Evolutionary conservation across 2,113 vertebrate species (phyloP).

Genomic region (Scalopus aquaticus): DNA sequence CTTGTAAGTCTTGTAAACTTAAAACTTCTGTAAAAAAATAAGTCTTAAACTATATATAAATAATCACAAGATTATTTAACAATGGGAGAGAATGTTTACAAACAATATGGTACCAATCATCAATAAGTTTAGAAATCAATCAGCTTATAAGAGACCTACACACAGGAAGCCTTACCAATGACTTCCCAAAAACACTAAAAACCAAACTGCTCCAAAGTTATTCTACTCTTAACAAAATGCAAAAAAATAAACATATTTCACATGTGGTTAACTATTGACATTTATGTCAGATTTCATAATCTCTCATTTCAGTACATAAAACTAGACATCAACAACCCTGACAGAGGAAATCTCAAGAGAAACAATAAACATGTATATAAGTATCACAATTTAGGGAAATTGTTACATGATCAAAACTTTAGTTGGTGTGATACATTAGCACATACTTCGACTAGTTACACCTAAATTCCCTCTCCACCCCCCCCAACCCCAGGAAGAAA

Average conservation of each 20-base stretch:
- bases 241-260: background rate
- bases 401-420: slow-evolving; percentile 14
- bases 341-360: background rate
- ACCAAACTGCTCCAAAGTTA: slow-evolving; percentile 6
- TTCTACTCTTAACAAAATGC: background rate
- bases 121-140: background rate
- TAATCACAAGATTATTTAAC: background rate
- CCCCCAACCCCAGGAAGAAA: background rate
- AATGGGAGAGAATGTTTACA: background rate
- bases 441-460: background rate
- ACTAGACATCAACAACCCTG: background rate
- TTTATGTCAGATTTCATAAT: background rate
- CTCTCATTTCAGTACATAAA: background rate
- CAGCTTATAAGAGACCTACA: background rate
- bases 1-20: background rate
- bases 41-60: background rate
- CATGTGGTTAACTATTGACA: background rate
- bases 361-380: background rate
- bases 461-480: background rate
- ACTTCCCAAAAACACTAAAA: background rate
- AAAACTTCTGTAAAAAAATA: background rate
- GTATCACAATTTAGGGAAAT: background rate
- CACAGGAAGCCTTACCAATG: background rate
- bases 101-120: background rate
- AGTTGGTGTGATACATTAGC: background rate